Percentiles rank a stretch among this genome's conserved stretches.
Evolutionary conservation across 2,113 vertebrate genomes (phyloP).

Genomic region (Cacatua alba): DNA sequence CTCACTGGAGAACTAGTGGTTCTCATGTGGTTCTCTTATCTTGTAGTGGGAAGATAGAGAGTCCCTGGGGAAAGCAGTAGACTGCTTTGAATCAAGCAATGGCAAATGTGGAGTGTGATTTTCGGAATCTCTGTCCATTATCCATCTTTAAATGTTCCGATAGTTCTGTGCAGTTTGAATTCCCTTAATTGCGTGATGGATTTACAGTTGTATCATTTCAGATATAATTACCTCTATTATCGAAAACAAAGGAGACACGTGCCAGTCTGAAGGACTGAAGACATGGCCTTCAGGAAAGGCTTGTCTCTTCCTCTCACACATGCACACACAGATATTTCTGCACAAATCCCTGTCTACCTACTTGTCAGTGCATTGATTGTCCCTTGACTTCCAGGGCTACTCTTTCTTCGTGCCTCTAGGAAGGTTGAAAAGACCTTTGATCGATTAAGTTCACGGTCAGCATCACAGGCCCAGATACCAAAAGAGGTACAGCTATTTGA

Average conservation of each 20-base stretch:
- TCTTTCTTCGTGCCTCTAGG: not conserved
- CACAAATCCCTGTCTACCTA: not conserved
- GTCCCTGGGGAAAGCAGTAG: slow-evolving; percentile 9
- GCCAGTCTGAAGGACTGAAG: slow-evolving; percentile 79
- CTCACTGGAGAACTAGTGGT: not conserved
- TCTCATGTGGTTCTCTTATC: not conserved
- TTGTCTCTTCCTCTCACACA: not conserved
- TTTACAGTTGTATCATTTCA: slow-evolving; percentile 71
- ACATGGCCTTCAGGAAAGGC: slow-evolving; percentile 66
- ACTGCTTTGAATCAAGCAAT: not conserved
- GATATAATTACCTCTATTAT: slow-evolving; percentile 84
- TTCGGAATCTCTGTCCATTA: slow-evolving; percentile 47
- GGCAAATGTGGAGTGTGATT: not conserved
- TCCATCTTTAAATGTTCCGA: slow-evolving; percentile 60
- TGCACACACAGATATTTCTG: not conserved
- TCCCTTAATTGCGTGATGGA: slow-evolving; percentile 56
- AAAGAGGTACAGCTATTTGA: not conserved
- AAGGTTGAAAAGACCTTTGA: not conserved
- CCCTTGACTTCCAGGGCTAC: not conserved
- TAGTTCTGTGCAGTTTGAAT: slow-evolving; percentile 47
- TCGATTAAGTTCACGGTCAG: not conserved
- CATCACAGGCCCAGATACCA: not conserved
- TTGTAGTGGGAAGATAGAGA: not conserved
- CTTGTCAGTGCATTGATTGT: not conserved
- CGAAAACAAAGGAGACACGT: slow-evolving; percentile 73